Conservation (phyloP, 2,113 vertebrate genomes). For the Nestor notabilis region DNA sequence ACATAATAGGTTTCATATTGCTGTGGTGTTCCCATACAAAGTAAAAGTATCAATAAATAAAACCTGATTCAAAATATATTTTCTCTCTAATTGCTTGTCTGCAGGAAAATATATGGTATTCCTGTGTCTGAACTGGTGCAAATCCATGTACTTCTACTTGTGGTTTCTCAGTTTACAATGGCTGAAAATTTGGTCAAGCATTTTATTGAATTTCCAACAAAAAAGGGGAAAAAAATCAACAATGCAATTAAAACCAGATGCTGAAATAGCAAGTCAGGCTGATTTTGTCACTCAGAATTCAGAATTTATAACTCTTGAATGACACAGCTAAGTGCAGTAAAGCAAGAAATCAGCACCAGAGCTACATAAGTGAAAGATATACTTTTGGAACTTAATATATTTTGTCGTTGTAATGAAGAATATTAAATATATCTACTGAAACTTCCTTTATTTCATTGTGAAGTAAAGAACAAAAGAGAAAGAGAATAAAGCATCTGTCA, state of each 20-base stretch:
- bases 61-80: not conserved
- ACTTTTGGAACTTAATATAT: not conserved
- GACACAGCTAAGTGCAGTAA: not conserved
- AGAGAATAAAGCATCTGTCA: not conserved
- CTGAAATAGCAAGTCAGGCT: not conserved
- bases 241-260: not conserved
- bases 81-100: not conserved
- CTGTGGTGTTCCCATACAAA: not conserved
- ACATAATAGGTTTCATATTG: not conserved
- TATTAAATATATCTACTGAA: not conserved
- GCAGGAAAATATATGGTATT: not conserved
- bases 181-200: not conserved
- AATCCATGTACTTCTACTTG: not conserved
- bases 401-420: not conserved
- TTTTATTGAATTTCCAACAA: conserved; percentile 15
- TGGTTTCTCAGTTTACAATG: not conserved
- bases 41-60: conserved; percentile 2
- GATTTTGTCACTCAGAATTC: not conserved
- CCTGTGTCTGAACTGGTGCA: not conserved
- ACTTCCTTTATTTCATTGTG: not conserved
- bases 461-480: not conserved
- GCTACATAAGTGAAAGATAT: not conserved
- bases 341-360: not conserved
- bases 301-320: not conserved
- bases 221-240: not conserved